A percentile compares a stretch with the other conserved stretches of the same genome.
phyloP scores from a whole-genome alignment of 2,113 vertebrate species.

The Puntigrus tetrazona region DNA sequence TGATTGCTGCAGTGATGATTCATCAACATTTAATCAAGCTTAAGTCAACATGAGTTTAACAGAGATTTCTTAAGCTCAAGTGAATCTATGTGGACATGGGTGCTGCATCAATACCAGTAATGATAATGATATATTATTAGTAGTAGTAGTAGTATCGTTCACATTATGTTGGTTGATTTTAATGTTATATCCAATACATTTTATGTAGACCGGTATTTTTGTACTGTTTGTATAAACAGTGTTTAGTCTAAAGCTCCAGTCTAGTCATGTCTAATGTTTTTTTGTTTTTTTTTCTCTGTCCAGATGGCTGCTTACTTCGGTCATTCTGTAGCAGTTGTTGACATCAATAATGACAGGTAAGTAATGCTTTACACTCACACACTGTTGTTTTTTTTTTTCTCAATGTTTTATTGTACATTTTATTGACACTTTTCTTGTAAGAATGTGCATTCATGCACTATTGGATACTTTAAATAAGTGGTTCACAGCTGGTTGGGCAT shows the following conservation, averaged over 20 bases:
- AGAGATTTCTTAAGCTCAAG: neutral
- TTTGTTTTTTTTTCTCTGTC: slow-evolving; percentile 31
- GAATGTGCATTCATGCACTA: neutral
- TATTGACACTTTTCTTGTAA: neutral
- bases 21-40: neutral
- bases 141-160: neutral
- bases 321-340: slow-evolving; percentile 87
- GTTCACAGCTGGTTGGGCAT: neutral
- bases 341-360: slow-evolving; percentile 90
- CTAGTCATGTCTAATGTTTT: neutral
- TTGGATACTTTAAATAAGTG: neutral
- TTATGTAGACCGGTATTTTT: neutral
- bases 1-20: neutral
- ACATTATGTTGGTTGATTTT: neutral
- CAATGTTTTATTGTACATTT: neutral
- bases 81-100: neutral
- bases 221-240: neutral
- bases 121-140: neutral
- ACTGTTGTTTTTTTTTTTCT: neutral
- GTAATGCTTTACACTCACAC: slow-evolving; percentile 43
- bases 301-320: slow-evolving; percentile 98
- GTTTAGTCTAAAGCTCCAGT: neutral
- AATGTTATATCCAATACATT: neutral
- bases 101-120: neutral
- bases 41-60: neutral